These are phyloP conservation scores for Coleophora deauratella DNA, from an alignment of 2,888 invertebrate species.

Conservation along the genomic window DNA sequence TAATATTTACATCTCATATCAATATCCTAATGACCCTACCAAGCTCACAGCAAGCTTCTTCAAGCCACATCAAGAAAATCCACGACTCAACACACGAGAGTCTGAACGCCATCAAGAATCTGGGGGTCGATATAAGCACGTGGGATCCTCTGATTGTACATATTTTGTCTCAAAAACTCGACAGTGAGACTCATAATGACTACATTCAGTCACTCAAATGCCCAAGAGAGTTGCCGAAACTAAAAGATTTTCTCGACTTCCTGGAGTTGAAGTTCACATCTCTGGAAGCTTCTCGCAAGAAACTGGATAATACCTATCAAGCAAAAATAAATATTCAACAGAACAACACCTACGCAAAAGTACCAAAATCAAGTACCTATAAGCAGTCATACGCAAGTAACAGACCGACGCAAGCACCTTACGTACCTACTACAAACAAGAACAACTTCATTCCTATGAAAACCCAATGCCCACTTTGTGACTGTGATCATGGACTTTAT, in stretches of 20 bases:
- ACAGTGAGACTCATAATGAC: conserved; percentile 11
- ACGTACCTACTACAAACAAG: neutral
- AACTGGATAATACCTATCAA: conserved; percentile 7
- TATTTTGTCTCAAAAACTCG: conserved; percentile 15
- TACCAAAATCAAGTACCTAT: neutral
- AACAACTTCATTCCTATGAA: neutral
- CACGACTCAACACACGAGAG: conserved; percentile 11
- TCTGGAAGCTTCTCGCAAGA: conserved; percentile 12
- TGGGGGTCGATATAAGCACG: conserved; percentile 10
- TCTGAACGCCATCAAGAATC: conserved; percentile 12
- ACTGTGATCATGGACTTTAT: conserved; percentile 7
- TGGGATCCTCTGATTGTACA: conserved; percentile 16
- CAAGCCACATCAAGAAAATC: conserved; percentile 8
- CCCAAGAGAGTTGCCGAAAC: conserved; percentile 8
- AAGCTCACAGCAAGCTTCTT: conserved; percentile 7
- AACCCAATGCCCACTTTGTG: conserved; percentile 1
- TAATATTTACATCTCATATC: conserved; percentile 3
- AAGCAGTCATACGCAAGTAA: neutral
- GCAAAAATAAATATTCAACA: neutral
- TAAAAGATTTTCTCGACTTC: conserved; percentile 12
- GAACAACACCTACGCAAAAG: neutral
- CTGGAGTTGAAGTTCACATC: conserved; percentile 14
- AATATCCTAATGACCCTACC: conserved; percentile 11
- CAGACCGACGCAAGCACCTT: neutral
- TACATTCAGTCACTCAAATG: conserved; percentile 11